Conservation (phyloP, 2,888 invertebrate genomes). For the Diaphora mendica region DNA sequence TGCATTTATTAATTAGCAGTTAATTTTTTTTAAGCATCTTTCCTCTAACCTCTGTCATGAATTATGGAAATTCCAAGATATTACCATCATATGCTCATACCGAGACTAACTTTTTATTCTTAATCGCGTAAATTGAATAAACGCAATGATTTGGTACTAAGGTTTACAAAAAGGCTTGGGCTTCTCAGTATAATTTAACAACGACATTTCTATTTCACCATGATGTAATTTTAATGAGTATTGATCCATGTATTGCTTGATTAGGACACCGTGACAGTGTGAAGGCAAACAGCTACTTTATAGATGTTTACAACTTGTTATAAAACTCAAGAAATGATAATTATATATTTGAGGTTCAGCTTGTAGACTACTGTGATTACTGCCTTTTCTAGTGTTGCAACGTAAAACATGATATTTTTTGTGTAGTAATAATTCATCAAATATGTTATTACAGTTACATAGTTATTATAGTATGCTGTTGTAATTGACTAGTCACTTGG, state of each 20-base stretch:
- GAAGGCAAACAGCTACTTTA: constrained; percentile 4
- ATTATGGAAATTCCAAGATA: too few relatives aligned
- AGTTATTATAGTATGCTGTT: neutral
- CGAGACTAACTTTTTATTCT: too few relatives aligned
- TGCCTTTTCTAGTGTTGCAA: constrained; percentile 1
- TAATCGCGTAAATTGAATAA: too few relatives aligned
- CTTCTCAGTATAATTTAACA: too few relatives aligned
- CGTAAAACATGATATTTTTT: neutral
- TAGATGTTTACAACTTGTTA: neutral
- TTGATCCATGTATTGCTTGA: neutral
- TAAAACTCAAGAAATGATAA: constrained; percentile 1
- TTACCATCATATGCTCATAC: too few relatives aligned
- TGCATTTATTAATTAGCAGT: too few relatives aligned
- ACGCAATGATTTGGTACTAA: too few relatives aligned
- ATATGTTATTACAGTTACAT: neutral
- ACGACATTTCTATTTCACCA: neutral
- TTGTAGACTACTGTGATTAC: neutral
- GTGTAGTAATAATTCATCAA: neutral
- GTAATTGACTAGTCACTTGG: neutral
- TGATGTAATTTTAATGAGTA: neutral
- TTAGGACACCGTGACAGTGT: neutral
- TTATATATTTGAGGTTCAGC: neutral
- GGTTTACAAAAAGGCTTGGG: too few relatives aligned
- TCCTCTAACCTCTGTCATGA: too few relatives aligned
- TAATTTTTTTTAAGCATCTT: too few relatives aligned